A percentile compares a stretch with the other conserved stretches of the same genome.
These are phyloP conservation scores for Hemicordylus capensis DNA, from an alignment of 2,113 vertebrate species.

Conservation along the genomic window DNA sequence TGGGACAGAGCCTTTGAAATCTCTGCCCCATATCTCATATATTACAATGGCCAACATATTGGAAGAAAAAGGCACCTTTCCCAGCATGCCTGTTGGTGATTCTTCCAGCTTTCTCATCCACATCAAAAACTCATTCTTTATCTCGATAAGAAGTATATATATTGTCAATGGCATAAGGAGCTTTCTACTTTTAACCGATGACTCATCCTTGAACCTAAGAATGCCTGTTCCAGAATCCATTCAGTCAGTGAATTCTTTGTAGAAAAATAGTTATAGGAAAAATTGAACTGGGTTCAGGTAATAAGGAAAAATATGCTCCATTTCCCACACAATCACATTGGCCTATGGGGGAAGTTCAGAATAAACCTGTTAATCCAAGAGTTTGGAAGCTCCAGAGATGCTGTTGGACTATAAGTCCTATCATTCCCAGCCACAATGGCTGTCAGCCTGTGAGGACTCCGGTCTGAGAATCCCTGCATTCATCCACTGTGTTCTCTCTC, in stretches of 20 bases:
- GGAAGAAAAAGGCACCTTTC: not conserved
- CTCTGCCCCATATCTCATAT: not conserved
- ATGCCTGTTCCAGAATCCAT: not conserved
- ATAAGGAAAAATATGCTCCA: not conserved
- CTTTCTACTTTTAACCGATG: not conserved
- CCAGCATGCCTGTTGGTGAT: not conserved
- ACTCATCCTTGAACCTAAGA: not conserved
- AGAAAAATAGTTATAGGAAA: not conserved
- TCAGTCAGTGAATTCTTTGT: not conserved
- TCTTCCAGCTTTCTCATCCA: not conserved
- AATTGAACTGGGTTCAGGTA: not conserved
- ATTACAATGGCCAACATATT: not conserved
- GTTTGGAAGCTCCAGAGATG: too few relatives aligned
- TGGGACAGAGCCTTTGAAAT: not conserved
- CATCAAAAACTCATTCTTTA: not conserved
- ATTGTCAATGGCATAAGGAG: too few relatives aligned
- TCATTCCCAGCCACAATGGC: too few relatives aligned
- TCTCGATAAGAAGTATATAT: not conserved
- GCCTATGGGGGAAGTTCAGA: not conserved
- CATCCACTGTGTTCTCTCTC: not conserved
- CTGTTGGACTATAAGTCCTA: too few relatives aligned
- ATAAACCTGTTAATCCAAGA: not conserved
- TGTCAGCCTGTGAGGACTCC: too few relatives aligned
- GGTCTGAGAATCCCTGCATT: too few relatives aligned
- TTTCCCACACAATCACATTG: not conserved